Percentiles rank a stretch among this genome's conserved stretches.
Conservation (phyloP, 2,888 invertebrate genomes). For the Arctia plantaginis region DNA sequence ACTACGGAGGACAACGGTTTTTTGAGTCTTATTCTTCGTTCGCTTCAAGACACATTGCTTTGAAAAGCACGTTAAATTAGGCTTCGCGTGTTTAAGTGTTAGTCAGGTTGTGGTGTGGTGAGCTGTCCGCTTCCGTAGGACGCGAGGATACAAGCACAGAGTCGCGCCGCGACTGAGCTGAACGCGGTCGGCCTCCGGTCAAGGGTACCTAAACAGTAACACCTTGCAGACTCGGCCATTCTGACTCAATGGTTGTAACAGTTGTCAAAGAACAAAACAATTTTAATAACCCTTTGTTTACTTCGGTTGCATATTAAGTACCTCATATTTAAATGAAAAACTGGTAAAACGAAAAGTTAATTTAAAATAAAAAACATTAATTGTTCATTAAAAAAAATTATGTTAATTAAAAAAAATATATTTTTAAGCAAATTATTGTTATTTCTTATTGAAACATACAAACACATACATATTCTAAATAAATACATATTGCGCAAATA, state of each 20-base stretch:
- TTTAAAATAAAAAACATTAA: not conserved
- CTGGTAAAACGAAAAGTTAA: not conserved
- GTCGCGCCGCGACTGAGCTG: slow-evolving; percentile 80
- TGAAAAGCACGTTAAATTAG: slow-evolving; percentile 58
- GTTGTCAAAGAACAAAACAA: slow-evolving; percentile 14
- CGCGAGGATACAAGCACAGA: slow-evolving; percentile 75
- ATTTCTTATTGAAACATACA: too few species aligned
- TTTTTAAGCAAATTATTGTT: not conserved
- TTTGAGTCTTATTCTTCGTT: slow-evolving; percentile 40
- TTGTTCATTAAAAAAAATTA: too few species aligned
- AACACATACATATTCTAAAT: too few species aligned
- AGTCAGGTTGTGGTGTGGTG: slow-evolving; percentile 42
- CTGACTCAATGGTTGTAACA: slow-evolving; percentile 22
- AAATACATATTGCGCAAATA: too few species aligned
- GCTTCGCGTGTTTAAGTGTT: slow-evolving; percentile 59
- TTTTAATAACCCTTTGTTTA: slow-evolving; percentile 18
- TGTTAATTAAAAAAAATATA: not conserved
- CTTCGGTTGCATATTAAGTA: not conserved
- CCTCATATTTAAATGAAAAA: not conserved
- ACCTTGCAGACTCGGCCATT: slow-evolving; percentile 60
- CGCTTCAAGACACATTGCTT: slow-evolving; percentile 68
- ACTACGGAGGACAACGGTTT: slow-evolving; percentile 39
- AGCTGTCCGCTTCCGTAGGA: slow-evolving; percentile 45
- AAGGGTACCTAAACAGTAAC: slow-evolving; percentile 67
- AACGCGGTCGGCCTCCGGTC: slow-evolving; percentile 70